A percentile compares a stretch with the other conserved stretches of the same genome.
These are phyloP conservation scores for Bovichtus variegatus DNA, from an alignment of 2,797 vertebrate genomes.

Conservation along the genomic window DNA sequence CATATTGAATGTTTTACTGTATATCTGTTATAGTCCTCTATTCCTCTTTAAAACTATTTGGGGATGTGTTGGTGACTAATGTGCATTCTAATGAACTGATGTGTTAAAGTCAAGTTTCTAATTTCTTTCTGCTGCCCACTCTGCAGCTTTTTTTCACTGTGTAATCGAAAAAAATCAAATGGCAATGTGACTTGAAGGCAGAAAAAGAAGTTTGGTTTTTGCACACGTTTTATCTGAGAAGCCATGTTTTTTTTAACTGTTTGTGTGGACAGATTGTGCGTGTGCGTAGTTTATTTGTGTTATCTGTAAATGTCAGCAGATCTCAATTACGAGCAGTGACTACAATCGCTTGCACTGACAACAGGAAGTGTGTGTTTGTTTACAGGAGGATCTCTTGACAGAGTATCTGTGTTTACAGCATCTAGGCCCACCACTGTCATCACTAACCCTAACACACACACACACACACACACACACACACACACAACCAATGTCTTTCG, in stretches of 20 bases:
- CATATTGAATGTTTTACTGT: constrained; percentile 22
- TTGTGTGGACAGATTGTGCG: constrained; percentile 50
- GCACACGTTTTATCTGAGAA: constrained; percentile 1
- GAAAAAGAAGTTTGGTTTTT: constrained; percentile 5
- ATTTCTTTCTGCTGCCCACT: constrained; percentile 14
- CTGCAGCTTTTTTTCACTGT: not conserved
- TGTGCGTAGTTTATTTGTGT: constrained; percentile 62
- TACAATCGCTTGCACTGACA: constrained; percentile 61
- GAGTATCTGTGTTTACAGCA: constrained; percentile 83
- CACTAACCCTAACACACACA: constrained; percentile 29
- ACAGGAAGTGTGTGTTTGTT: constrained; percentile 87
- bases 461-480: constrained; percentile 20
- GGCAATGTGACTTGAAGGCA: constrained; percentile 6
- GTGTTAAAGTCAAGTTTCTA: constrained; percentile 20
- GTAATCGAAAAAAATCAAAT: constrained; percentile 17
- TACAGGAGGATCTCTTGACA: constrained; percentile 79
- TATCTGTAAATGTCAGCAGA: constrained; percentile 65
- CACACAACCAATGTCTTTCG: constrained; percentile 1
- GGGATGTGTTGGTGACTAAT: constrained; percentile 38
- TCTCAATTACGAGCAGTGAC: constrained; percentile 73
- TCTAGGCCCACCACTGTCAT: constrained; percentile 57
- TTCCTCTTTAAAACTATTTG: constrained; percentile 36
- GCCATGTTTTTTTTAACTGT: constrained; percentile 44
- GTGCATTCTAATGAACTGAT: constrained; percentile 39
- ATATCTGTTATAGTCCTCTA: constrained; percentile 22